Evolutionary conservation across 2,797 vertebrate genomes (phyloP), one percentile per base, ranked within the genome.

Genomic region (Potorous gilbertii): DNA sequence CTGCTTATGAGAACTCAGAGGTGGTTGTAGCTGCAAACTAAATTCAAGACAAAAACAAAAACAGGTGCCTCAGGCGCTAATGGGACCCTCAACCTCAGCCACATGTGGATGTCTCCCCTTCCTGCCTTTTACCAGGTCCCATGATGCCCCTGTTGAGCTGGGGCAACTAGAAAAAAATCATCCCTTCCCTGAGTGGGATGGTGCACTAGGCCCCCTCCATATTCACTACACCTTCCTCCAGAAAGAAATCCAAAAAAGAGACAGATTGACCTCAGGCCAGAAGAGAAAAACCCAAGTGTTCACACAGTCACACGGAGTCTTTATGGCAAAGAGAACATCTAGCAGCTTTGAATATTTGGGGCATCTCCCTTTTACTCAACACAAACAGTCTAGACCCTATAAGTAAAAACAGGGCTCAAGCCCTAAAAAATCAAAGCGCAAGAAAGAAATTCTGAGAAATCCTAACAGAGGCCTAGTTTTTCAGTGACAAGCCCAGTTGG

Each of bases 311-410:
- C 98, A 98, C 93, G 57, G 98, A 98, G 94, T 98, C 98, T 96
- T 98, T 98, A 98, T 99, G 98, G 98, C 98, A 99, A 98, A 98
- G 98, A 99, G 98, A 98, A 98, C 98, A 97, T 97, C 97, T 97
- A 99, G 98, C 98, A 99, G 98, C 98, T 98, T 98, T 93, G 94
- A 98, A 97, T 96, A 92, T 46, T 56, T 95, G 81, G 98, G 98
- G 97, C 97, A 97, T 97, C 98, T 98, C 98, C 98, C 98, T 98
- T 97, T 95, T 95, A 98, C 98, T 98, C 97, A 98, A 98, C 98
- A 98, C 97, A 98, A 98, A 98, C 98, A 97, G 97, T 97, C 98
- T 96, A 98, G 95, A 98, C 98, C 98, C 98, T 98, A 97, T 54
- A 92, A 97, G 95, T 97, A 95, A 97, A 87, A 96, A 96, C 54